Evolutionary conservation across 2,113 vertebrate genomes (phyloP).

Genomic region (Chionomys nivalis): DNA sequence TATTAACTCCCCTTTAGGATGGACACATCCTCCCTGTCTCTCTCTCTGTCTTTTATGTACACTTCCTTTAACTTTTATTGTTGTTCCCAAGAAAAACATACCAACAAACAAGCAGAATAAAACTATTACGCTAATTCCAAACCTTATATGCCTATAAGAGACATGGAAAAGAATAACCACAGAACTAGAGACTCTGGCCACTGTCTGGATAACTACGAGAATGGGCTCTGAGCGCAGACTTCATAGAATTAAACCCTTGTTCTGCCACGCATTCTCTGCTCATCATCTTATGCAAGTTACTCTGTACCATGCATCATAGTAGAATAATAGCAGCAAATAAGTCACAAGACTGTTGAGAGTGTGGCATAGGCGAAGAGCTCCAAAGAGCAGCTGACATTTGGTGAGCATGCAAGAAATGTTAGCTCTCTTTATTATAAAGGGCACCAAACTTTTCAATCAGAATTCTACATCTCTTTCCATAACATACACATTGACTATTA

Average conservation of each 20-base stretch:
- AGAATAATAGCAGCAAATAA: not conserved
- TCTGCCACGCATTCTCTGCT: not conserved
- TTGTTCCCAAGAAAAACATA: not conserved
- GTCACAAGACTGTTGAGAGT: not conserved
- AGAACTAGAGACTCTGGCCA: not conserved
- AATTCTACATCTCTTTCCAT: not conserved
- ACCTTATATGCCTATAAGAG: not conserved
- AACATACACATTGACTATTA: not conserved
- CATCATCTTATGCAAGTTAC: not conserved
- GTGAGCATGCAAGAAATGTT: not conserved
- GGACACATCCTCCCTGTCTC: not conserved
- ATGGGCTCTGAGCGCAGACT: not conserved
- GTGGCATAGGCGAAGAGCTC: not conserved
- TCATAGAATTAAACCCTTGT: not conserved
- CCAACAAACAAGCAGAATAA: not conserved
- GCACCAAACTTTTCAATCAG: not conserved
- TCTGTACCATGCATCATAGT: no score
- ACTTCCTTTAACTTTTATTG: not conserved
- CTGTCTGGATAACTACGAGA: accelerated
- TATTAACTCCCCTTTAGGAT: not conserved
- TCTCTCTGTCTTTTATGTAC: not conserved
- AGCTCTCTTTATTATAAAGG: not conserved
- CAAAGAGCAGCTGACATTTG: not conserved
- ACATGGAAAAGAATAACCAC: not conserved
- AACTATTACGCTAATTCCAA: not conserved